These are phyloP conservation scores for Orthonyx spaldingii DNA, from an alignment of 2,113 vertebrate species.

Conservation along the genomic window DNA sequence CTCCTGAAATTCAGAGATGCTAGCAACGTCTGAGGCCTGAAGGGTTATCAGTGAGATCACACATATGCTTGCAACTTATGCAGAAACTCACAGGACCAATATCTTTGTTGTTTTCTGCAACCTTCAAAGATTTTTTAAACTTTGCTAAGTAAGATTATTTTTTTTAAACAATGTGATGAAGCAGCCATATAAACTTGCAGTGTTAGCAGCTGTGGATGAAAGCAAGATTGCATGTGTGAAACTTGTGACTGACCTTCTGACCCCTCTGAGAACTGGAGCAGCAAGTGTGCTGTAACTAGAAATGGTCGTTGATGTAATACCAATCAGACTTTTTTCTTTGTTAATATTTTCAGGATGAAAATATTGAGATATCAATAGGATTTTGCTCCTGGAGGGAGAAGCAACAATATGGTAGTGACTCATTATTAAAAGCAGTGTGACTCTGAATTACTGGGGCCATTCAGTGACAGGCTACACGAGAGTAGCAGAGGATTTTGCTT, in stretches of 20 bases:
- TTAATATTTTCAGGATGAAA: background rate
- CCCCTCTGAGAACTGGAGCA: background rate
- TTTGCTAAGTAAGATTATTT: background rate
- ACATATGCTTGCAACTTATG: fast-evolving
- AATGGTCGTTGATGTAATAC: background rate
- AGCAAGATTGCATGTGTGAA: background rate
- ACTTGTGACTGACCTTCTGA: conserved; percentile 24
- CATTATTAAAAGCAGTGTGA: background rate
- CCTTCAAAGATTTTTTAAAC: background rate
- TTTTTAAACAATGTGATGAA: background rate
- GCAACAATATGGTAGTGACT: background rate
- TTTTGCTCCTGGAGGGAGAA: background rate
- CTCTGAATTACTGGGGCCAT: background rate
- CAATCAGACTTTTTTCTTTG: background rate
- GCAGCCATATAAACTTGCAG: background rate
- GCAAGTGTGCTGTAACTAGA: background rate
- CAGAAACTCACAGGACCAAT: background rate
- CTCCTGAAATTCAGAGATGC: background rate
- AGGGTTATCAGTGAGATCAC: background rate
- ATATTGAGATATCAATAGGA: background rate
- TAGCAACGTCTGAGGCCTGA: background rate
- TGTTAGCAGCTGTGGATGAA: background rate
- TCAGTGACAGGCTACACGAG: background rate
- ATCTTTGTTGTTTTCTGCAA: background rate
- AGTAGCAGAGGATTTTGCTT: background rate